These are phyloP conservation scores for Bubalus kerabau DNA, from an alignment of 2,113 vertebrate species.

Conservation along the genomic window DNA sequence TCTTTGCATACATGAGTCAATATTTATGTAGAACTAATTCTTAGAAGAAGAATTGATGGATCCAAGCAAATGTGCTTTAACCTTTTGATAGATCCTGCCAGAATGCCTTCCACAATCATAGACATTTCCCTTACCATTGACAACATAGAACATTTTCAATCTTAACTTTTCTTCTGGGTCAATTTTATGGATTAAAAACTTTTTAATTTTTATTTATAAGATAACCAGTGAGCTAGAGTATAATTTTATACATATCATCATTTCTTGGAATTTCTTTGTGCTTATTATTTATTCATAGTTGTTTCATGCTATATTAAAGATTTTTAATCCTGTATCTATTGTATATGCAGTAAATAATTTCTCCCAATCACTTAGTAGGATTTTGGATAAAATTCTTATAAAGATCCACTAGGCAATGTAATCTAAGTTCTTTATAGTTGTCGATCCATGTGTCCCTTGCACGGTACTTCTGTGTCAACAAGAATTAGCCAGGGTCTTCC, in stretches of 20 bases:
- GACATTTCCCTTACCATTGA: not conserved
- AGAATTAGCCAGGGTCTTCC: constrained; percentile 5
- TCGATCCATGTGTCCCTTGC: not conserved
- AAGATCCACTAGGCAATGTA: not conserved
- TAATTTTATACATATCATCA: not conserved
- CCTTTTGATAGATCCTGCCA: not conserved
- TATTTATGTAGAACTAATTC: constrained; percentile 59
- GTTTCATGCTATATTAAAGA: not conserved
- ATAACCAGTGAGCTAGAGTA: not conserved
- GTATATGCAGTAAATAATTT: not conserved
- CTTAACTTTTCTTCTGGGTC: not conserved
- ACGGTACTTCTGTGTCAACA: constrained; percentile 22
- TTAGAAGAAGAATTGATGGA: constrained; percentile 60
- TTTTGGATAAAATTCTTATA: not conserved
- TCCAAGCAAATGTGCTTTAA: not conserved
- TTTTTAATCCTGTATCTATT: constrained; percentile 1
- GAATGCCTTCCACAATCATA: not conserved
- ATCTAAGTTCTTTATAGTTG: not conserved
- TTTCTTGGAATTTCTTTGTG: not conserved
- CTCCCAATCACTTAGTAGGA: not conserved
- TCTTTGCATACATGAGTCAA: not conserved
- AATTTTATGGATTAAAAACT: not conserved
- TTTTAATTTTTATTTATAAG: constrained; percentile 11
- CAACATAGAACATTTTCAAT: not conserved
- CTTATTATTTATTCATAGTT: not conserved